Conservation (phyloP, 1,140 invertebrate genomes). For the Apis dorsata region DNA sequence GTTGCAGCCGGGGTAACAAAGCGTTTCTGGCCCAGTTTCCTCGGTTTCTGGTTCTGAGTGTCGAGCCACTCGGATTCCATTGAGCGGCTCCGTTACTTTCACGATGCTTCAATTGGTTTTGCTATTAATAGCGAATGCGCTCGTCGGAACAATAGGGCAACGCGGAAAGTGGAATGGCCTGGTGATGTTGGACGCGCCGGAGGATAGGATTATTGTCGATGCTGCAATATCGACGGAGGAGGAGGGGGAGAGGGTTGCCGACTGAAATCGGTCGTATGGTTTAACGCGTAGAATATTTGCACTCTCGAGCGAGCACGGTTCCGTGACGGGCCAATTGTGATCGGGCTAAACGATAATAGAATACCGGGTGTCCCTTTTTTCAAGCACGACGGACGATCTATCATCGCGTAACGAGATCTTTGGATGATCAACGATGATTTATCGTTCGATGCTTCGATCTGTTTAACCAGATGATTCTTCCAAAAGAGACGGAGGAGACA, state of each 20-base stretch:
- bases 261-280: constrained; percentile 16
- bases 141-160: not conserved
- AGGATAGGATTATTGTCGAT: not conserved
- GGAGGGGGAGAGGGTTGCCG: not conserved
- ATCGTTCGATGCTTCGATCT: too few species aligned
- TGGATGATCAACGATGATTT: too few species aligned
- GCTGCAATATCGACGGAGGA: not conserved
- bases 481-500: not conserved
- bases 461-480: too few species aligned
- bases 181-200: too few species aligned
- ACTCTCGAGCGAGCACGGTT: constrained; percentile 11
- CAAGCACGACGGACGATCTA: constrained; percentile 13
- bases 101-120: constrained; percentile 31
- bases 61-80: constrained; percentile 1
- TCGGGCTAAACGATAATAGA: constrained; percentile 48
- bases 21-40: constrained; percentile 15
- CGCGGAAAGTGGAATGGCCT: not conserved
- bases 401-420: constrained; percentile 34
- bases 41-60: constrained; percentile 1
- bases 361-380: constrained; percentile 43
- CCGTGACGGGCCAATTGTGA: constrained; percentile 44
- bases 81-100: constrained; percentile 23
- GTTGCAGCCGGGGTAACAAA: not conserved
- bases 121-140: constrained; percentile 16
- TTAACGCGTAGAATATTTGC: constrained; percentile 20